Evolutionary conservation across 2,888 invertebrate genomes (phyloP), one percentile per base, ranked within the genome.

Genomic region (Nemapogon koenigi): DNA sequence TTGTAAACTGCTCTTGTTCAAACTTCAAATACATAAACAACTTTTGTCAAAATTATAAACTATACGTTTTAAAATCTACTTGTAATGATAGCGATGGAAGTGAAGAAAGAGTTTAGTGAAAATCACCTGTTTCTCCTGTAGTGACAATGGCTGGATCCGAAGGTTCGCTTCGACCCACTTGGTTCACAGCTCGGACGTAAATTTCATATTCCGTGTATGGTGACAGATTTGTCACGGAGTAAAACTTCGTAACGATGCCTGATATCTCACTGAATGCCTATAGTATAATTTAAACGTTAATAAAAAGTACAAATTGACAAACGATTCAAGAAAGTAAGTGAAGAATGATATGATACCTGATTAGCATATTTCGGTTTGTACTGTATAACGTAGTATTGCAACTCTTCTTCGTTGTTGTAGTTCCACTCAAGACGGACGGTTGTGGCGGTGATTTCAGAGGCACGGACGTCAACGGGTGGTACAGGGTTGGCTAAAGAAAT

Each of bases 161-260:
- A 2, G 94, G 90, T 25, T 89, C 88, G 25, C 98, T 96, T 43
- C 94, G 83, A 29, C 98, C 98, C 48, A 96, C 91, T 67, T 89
- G 90, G 81, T 97, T 98, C 38, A 94, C 94, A 16, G 96, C 97
- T 50, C 94, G 90, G 48, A 98, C 94, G 65, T 90, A 91, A 83
- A 98, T 92, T 71, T 97, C 95, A 73, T 98, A 98, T 65, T 93
- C 93, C 3, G 96, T 96, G 73, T 94, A 96, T 1, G 97, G 95
- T 45, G 93, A 92, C 43, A 97, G 82, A 49, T 88, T 90, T 40
- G 92, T 86, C 38, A 97, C 91, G 27, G 91, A 90, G 72, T 95
- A 94, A 73, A 92, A 94, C 83, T 91, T 91, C 31, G 94, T 91
- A 55, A 92, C 92, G 54, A 96, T 93, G 40, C 95, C 94, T 42